phyloP scores from a whole-genome alignment of 2,888 invertebrate species.

The Lypha dubia region DNA sequence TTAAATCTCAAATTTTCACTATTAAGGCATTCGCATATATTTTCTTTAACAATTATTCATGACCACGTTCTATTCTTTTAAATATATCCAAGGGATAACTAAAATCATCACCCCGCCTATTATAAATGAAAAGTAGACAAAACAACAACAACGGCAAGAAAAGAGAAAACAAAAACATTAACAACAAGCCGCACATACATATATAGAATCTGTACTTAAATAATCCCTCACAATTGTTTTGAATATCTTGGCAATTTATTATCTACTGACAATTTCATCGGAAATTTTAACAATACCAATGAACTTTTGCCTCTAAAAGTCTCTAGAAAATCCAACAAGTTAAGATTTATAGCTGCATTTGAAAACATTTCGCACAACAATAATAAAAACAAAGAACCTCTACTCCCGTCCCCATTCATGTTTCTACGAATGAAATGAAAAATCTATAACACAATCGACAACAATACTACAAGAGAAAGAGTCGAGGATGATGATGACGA shows the following conservation, averaged over 20 bases:
- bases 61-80: constrained; percentile 26
- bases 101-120: background rate
- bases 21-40: background rate
- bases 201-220: background rate
- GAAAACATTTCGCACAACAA: constrained; percentile 41
- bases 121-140: background rate
- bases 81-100: constrained; percentile 1
- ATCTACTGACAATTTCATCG: constrained; percentile 71
- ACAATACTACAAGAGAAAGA: constrained; percentile 38
- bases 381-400: constrained; percentile 30
- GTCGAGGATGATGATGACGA: constrained; percentile 11
- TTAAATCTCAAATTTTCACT: constrained; percentile 28
- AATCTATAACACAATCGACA: constrained; percentile 71
- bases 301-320: constrained; percentile 63
- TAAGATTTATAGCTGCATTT: constrained; percentile 69
- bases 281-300: constrained; percentile 63
- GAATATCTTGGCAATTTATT: constrained; percentile 70
- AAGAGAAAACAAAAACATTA: too few species aligned
- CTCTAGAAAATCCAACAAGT: constrained; percentile 67
- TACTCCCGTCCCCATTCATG: background rate
- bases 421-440: constrained; percentile 51
- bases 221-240: constrained; percentile 69
- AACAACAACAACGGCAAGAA: too few species aligned
- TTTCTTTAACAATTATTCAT: constrained; percentile 51
- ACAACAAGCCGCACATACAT: background rate